Evolutionary conservation across 2,113 vertebrate species (phyloP), one percentile per base, ranked within the genome.

Genomic region (Scophthalmus maximus): DNA sequence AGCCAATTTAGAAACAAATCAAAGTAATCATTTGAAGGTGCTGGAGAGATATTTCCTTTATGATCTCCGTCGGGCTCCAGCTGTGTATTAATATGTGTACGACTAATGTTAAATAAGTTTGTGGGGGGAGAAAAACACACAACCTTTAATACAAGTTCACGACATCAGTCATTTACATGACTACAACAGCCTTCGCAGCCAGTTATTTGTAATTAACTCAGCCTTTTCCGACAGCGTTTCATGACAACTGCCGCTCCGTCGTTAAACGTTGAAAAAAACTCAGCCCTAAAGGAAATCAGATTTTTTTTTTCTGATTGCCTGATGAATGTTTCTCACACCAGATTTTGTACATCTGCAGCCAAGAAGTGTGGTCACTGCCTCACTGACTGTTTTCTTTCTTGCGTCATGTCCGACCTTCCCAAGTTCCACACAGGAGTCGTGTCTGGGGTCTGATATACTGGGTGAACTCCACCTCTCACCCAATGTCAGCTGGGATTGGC

Each of bases 131-230:
- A 5, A n/a, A 20, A 44, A 44, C 18, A 18, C 22, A 15, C 29
- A 44, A 23, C 25, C 30, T 27, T 34, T 50, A n/a, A 68, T 49
- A 29, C 62, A 70, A n/a, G 60, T 59, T 79, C 46, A 63, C 55
- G 29, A 68, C 66, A 61, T 65, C 14, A n/a, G 56, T 32, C 14
- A 8, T 12, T 47, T 32, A 47, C 53, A 12, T 38, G 62, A 56
- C 73, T 30, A 44, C 2, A 36, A 6, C 4, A 0, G 32, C 59
- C 66, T 55, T 81, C 29, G 2, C 60, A 65, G 78, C 70, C 81
- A 74, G 68, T 88, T 81, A 76, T 79, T 73, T 88, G 76, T 85
- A 69, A 83, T 85, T 78, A 76, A 71, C 76, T 79, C 76, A 57
- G 42, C 42, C 14, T 7, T 6, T 56, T 65, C 65, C 36, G 30